These are phyloP conservation scores for Aplochiton taeniatus DNA, from an alignment of 2,797 vertebrate genomes.

Conservation along the genomic window DNA sequence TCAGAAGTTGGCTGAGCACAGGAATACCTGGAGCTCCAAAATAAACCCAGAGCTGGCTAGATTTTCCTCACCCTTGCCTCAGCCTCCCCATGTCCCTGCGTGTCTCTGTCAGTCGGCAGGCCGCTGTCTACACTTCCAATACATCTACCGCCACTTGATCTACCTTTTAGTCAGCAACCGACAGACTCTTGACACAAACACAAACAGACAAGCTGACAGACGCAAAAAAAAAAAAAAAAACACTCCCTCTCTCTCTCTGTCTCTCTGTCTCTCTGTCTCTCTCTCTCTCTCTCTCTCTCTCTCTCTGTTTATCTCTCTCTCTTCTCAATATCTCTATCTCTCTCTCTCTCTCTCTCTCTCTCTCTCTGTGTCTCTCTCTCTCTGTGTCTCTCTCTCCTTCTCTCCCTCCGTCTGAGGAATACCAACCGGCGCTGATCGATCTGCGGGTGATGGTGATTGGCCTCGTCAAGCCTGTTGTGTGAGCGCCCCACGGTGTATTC, in stretches of 20 bases:
- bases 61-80: conserved; percentile 14
- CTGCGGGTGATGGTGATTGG: neutral
- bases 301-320: too few species aligned
- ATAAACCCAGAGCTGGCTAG: conserved; percentile 34
- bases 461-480: neutral
- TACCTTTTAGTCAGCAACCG: conserved; percentile 24
- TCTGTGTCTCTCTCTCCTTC: too few species aligned
- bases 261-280: neutral
- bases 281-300: too few species aligned
- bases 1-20: conserved; percentile 34
- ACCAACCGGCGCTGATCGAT: too few species aligned
- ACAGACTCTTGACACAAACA: conserved; percentile 11
- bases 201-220: conserved; percentile 15
- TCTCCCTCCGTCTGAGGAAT: too few species aligned
- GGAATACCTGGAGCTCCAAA: conserved; percentile 46
- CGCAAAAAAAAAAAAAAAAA: neutral
- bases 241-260: neutral
- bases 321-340: too few species aligned
- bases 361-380: neutral
- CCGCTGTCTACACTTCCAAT: conserved; percentile 32
- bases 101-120: neutral
- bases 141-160: conserved; percentile 42
- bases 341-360: neutral
- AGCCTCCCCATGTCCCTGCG: neutral
- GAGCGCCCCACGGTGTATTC: too few species aligned